phyloP scores from a whole-genome alignment of 2,113 vertebrate genomes.

The Oryzias melastigma region DNA sequence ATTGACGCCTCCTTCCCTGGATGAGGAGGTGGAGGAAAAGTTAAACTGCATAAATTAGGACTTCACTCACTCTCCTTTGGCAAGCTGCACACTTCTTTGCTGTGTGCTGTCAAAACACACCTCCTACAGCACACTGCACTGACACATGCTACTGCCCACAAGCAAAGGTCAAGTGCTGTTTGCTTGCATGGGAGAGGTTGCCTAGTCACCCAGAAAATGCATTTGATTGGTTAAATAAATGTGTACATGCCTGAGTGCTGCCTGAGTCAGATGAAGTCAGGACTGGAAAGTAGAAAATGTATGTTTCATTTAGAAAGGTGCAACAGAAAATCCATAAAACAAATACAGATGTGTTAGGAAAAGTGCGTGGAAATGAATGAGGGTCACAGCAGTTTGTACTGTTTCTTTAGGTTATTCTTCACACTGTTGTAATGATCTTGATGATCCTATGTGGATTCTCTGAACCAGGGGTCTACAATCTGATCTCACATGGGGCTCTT shows the following conservation, averaged over 20 bases:
- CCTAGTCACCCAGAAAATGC: not conserved
- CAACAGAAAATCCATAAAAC: conserved; percentile 14
- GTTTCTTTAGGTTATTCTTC: not conserved
- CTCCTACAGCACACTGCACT: conserved; percentile 13
- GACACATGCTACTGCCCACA: conserved; percentile 3
- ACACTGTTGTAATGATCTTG: no score
- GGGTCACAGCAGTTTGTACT: not conserved
- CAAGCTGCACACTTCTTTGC: conserved; percentile 12
- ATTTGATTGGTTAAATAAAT: conserved; percentile 14
- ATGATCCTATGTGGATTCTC: no score
- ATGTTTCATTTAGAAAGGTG: conserved; percentile 7
- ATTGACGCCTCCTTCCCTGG: conserved; percentile 3
- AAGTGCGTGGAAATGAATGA: not conserved
- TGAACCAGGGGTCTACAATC: no score
- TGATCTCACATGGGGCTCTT: no score
- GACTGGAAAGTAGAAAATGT: conserved; percentile 1
- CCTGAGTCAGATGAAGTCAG: conserved; percentile 19
- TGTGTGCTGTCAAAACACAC: conserved; percentile 22
- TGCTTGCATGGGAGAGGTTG: not conserved
- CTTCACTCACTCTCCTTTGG: not conserved
- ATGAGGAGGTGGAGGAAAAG: conserved; percentile 3
- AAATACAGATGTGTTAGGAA: not conserved
- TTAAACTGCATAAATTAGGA: conserved; percentile 26
- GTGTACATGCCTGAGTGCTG: conserved; percentile 6
- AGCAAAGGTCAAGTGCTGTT: conserved; percentile 19